Base-by-base conservation (phyloP, 1,140 invertebrate species). In the Drosophila insularis region DNA sequence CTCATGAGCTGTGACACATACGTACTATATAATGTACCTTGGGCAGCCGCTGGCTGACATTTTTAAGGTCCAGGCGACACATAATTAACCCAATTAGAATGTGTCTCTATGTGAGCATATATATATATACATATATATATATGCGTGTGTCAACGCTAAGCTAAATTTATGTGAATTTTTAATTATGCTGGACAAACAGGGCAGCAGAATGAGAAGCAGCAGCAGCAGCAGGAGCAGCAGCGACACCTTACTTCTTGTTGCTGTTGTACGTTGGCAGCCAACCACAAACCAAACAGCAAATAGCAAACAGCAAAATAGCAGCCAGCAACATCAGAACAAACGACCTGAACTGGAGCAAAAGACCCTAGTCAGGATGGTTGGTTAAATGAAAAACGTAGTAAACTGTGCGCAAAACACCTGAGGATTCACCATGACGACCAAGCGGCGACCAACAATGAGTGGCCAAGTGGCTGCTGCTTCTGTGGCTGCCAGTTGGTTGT, bases 21-120 rank as follows among this genome's bases (percentile, higher is more conserved):
- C 35, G 8, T n/a, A 39, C 31, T 46, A 50, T 50, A 10, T 37
- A 37, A 37, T 37, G 11, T 50, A 50, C 43, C 43, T 50, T n/a
- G 43, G 43, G 17, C 8, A 53, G 40, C 11, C 35, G 60, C 55
- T 76, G 73, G 72, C 19, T 80, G 84, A 84, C 84, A 89, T 89
- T 89, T 89, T 89, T 89, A 86, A 89, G 76, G 85, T 89, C 85
- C 86, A 81, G 72, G 82, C 82, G 87, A 81, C 87, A 90, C 87
- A 90, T 90, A 90, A 90, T 90, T 90, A 90, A 90, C 87, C 87
- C 87, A 90, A 90, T 90, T 90, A 90, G 81, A 90, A 89, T 87
- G 87, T 72, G 78, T 70, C 43, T 50, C 43, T 50, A 21, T 50
- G 43, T 50, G 10, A 13, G 35, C 3, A 11, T 37, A 13, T 37